phyloP scores from a whole-genome alignment of 2,888 invertebrate genomes.

The Epirrita christyi region DNA sequence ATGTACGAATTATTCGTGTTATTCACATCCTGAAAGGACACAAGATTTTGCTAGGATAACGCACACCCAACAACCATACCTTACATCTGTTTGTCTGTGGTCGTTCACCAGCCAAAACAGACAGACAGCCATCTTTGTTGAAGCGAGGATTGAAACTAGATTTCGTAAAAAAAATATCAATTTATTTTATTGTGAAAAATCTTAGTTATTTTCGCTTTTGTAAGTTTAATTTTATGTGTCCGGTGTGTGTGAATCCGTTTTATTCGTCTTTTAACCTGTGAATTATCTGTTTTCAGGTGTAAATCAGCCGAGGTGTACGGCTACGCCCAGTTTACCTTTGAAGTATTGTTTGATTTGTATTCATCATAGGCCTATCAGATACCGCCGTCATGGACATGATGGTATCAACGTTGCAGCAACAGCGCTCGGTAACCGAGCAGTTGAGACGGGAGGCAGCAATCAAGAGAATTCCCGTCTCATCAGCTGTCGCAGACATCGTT shows the following conservation, averaged over 20 bases:
- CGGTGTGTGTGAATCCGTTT: constrained; percentile 13
- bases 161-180: neutral
- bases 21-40: too few species aligned
- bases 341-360: constrained; percentile 65
- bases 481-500: constrained; percentile 96
- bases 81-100: too few species aligned
- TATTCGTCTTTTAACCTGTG: neutral
- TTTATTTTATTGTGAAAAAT: neutral
- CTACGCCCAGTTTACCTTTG: constrained; percentile 76
- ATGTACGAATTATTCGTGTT: too few species aligned
- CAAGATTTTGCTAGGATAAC: too few species aligned
- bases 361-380: constrained; percentile 94
- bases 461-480: constrained; percentile 93
- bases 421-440: constrained; percentile 96
- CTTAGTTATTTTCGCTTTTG: neutral
- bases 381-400: constrained; percentile 96
- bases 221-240: neutral
- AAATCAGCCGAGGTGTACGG: constrained; percentile 51
- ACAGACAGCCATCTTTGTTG: neutral
- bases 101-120: too few species aligned
- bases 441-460: constrained; percentile 95
- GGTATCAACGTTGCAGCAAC: constrained; percentile 97
- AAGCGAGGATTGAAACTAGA: constrained; percentile 9
- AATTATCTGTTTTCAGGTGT: constrained; percentile 41
- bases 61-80: too few species aligned